Evolutionary conservation across 2,888 invertebrate species (phyloP), one percentile per base, ranked within the genome.

Genomic region (Noctua fimbriata): DNA sequence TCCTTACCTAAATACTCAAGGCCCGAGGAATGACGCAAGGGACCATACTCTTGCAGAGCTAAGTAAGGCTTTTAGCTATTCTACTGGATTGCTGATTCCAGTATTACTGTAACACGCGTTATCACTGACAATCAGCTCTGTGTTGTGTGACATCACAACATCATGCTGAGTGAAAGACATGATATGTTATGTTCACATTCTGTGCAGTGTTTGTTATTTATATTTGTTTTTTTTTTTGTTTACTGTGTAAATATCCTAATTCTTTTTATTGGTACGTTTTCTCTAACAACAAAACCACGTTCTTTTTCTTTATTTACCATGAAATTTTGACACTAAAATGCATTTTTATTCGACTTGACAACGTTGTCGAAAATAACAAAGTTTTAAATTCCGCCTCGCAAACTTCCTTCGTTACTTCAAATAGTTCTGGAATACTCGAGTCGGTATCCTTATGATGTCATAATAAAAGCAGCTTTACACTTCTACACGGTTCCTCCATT

Each of bases 401-500:
- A 75, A 84, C 69, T 82, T 69, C 36, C 18, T 73, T 66, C 65
- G 44, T 76, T 75, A 73, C 70, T 83, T 73, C 32, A 71, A 83
- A 83, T 76, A 79, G 84, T 83, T 84, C 28, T 73, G 36, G 65
- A 78, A 78, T 58, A 84, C 44, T 6, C 72, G 78, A 82, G 78
- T 69, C 71, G 60, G 75, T 74, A 84, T 75, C 49, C 75, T 75
- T 83, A 79, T 52, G 70, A 63, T 24, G 73, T 79, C 24, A 69
- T 55, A 73, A 79, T 79, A 87, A 85, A 79, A 76, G 65, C 71
- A 79, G 67, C 75, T 73, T 75, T 55, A 52, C 74, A 79, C 52
- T 74, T 63, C 73, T 28, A 87, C 84, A 87, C 16, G 79, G 70
- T 83, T 85, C 60, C 73, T 85, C 76, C 73, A 85, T 85, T 83